Conservation (phyloP, 2,797 vertebrate genomes). For the Smutsia temminckii region DNA sequence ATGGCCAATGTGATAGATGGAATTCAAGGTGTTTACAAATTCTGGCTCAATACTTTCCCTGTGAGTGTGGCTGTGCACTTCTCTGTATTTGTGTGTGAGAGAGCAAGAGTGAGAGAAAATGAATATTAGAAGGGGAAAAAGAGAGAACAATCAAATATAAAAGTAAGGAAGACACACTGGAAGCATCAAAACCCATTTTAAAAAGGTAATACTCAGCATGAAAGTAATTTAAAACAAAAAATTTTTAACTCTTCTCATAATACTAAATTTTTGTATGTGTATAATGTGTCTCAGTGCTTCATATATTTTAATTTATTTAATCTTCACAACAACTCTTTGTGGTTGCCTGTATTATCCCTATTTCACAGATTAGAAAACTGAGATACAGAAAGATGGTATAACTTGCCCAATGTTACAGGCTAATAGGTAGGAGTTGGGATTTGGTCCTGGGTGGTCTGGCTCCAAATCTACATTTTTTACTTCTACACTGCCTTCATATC, state of each 20-base stretch:
- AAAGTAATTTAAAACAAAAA: slow-evolving; percentile 18
- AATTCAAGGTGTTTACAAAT: slow-evolving; percentile 9
- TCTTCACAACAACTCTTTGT: background rate
- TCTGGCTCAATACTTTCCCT: slow-evolving; percentile 20
- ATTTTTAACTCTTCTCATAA: background rate
- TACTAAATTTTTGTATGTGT: background rate
- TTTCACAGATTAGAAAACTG: slow-evolving; percentile 46
- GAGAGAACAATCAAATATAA: slow-evolving; percentile 1
- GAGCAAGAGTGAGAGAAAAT: background rate
- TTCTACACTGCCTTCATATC: background rate
- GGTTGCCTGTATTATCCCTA: background rate
- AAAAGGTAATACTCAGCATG: background rate
- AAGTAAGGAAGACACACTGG: background rate
- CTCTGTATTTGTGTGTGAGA: background rate
- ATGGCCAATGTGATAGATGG: background rate
- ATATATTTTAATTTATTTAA: background rate
- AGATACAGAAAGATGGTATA: background rate
- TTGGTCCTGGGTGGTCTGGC: background rate
- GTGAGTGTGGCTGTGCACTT: background rate
- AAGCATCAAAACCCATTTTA: background rate
- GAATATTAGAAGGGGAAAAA: background rate
- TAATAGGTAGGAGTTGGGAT: background rate
- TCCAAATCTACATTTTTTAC: background rate
- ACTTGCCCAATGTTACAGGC: background rate
- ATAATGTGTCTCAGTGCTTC: background rate